Evolutionary conservation across 1,140 invertebrate genomes (phyloP), one percentile per base, ranked within the genome.

Genomic region (Leptoteleia sp.): DNA sequence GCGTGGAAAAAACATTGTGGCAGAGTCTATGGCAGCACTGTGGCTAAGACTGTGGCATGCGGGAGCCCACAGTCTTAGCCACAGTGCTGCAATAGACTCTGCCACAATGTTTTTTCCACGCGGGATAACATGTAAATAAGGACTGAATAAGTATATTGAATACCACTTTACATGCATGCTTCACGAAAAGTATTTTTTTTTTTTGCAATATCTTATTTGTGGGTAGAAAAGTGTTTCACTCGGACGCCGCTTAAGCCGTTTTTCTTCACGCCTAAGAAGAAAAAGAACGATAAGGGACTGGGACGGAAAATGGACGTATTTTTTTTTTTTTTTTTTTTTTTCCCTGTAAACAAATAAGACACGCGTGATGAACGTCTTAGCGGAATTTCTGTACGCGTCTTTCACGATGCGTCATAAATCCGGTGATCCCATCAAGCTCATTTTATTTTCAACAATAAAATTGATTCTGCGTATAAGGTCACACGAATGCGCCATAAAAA

Each of bases 401-500:
- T 78, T 47, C 45, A 52, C 38, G 40, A 37, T 48, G 67, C 42
- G 75, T 55, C 50, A 54, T 78, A 61, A 78, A 72, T 72, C 37
- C 16, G n/a, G 33, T 37, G 68, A 73, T 73, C 55, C 47, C 42
- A 57, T 79, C 76, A 57, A 57, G 37, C 52, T 72, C 68, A 55
- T 71, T 79, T 70, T 70, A 64, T 57, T 71, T 70, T 77, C 37
- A 54, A 76, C 73, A 52, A 55, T 76, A 70, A 76, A 77, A 77
- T 77, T 68, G 64, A 76, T 64, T 76, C 38, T 4, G 40, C 37
- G 57, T 57, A 45, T 77, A 70, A 65, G 64, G 73, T 76, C 57
- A 48, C 31, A 59, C 47, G 57, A 50, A 64, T 38, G 57, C 9
- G 50, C 27, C 33, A 27, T 50, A 64, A 68, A 62, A 64, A 54